Base-by-base conservation (phyloP, 2,113 vertebrate species). In the Labeo catla region DNA sequence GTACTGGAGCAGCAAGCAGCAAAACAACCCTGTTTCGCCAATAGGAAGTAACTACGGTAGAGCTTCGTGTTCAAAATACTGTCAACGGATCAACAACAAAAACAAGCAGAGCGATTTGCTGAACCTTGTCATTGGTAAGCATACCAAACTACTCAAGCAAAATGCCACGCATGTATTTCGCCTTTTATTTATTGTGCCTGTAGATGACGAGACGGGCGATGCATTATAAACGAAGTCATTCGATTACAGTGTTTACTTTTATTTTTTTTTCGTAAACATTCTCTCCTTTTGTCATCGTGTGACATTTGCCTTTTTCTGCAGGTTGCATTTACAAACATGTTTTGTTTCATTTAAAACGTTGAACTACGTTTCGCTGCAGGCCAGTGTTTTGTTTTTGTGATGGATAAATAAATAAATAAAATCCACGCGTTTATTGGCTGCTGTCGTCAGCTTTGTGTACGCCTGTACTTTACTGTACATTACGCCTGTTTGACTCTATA, bases 31-130 rank as follows among this genome's bases (percentile, higher is more conserved):
- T 36, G 84, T 34, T 80, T 84, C 50, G 34, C 79, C 77, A 59
- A 78, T 78, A 78, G 77, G 77, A 80, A 80, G 77, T 80, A 63
- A 63, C 57, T 63, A 80, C 77, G 15, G 4, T 23, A 59, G 57
- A 80, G 21, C 57, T 81, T 49, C 39, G 21, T 65, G 78, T 81
- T 81, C 79, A 81, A 66, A 66, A 76, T 49, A 65, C 76, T 77
- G 72, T 84, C 54, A 59, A 34, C 68, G 70, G 87, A 66, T 21
- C 88, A 82, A 57, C 85, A 81, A 85, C 81, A 86, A 89, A 76
- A 84, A 89, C 82, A 87, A 89, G 59, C 76, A 50, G 77, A 19
- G 23, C 59, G 70, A 54, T 34, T 45, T 45, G 77, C 21, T 52
- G 85, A 87, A 65, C 54, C 68, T 59, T 49, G 79, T 77, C 66